These are phyloP conservation scores for Gallirallus australis DNA, from an alignment of 2,797 vertebrate genomes.

Conservation along the genomic window DNA sequence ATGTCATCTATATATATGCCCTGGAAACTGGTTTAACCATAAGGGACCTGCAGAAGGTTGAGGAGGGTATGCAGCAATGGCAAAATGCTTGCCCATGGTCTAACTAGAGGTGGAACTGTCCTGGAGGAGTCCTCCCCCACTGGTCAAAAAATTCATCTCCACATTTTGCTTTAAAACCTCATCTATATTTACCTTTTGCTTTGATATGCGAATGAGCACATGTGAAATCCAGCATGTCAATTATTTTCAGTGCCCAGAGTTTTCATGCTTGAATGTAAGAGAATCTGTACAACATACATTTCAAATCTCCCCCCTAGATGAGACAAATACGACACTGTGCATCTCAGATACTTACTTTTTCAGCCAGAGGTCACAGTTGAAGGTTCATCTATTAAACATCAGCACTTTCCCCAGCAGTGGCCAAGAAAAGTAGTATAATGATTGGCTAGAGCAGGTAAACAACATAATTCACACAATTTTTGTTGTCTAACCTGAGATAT, in stretches of 20 bases:
- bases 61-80: neutral
- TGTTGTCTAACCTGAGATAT: neutral
- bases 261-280: neutral
- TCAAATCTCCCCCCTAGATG: neutral
- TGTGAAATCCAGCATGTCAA: neutral
- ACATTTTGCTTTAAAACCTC: neutral
- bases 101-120: neutral
- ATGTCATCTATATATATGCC: neutral
- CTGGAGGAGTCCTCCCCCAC: neutral
- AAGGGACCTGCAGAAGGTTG: fast-evolving
- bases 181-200: neutral
- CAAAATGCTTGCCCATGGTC: neutral
- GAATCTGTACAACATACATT: neutral
- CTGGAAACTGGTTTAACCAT: neutral
- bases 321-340: neutral
- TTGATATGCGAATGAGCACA: neutral
- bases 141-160: neutral
- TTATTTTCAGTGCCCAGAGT: neutral
- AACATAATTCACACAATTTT: neutral
- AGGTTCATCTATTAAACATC: neutral
- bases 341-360: neutral
- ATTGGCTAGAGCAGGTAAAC: neutral
- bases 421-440: neutral
- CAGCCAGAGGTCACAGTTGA: neutral
- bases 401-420: neutral